Conservation (phyloP, 92 coral and sea anemone genomes). For the Ricordea florida region DNA sequence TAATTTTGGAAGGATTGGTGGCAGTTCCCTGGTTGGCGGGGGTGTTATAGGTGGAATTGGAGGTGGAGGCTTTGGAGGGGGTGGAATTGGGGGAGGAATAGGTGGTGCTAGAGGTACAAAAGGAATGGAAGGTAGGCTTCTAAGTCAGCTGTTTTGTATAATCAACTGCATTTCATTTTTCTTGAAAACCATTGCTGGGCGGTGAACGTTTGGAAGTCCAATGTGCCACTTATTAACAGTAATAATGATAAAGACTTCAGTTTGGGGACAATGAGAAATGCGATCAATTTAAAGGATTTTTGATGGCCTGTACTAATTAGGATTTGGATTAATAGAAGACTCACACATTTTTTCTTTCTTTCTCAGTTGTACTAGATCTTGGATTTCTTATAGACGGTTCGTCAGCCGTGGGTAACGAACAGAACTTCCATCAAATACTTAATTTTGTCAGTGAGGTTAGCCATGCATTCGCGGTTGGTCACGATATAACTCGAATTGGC, state of each 20-base stretch:
- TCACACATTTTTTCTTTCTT: not conserved
- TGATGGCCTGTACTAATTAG: not conserved
- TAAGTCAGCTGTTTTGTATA: too few relatives aligned
- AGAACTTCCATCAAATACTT: slow-evolving; percentile 86
- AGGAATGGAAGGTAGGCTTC: slow-evolving; percentile 53
- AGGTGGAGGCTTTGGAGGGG: slow-evolving; percentile 17
- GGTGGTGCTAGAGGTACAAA: slow-evolving; percentile 32
- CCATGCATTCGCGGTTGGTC: slow-evolving; percentile 76
- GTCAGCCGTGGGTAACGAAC: slow-evolving; percentile 71
- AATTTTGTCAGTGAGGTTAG: slow-evolving; percentile 83
- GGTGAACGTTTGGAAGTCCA: too few relatives aligned
- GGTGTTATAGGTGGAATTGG: slow-evolving; percentile 6
- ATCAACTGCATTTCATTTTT: too few relatives aligned
- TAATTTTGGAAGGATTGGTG: not conserved
- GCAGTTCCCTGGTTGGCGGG: not conserved
- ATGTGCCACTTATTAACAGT: too few relatives aligned
- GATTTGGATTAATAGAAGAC: not conserved
- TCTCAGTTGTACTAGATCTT: slow-evolving; percentile 74
- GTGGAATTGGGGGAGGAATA: slow-evolving; percentile 16
- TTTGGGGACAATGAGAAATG: too few relatives aligned
- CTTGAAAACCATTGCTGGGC: too few relatives aligned
- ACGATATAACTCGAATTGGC: slow-evolving; percentile 72
- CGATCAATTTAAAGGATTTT: too few relatives aligned
- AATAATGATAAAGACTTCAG: too few relatives aligned
- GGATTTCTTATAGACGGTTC: slow-evolving; percentile 96